phyloP scores from a whole-genome alignment of 2,113 vertebrate genomes.

The Asarcornis scutulata region DNA sequence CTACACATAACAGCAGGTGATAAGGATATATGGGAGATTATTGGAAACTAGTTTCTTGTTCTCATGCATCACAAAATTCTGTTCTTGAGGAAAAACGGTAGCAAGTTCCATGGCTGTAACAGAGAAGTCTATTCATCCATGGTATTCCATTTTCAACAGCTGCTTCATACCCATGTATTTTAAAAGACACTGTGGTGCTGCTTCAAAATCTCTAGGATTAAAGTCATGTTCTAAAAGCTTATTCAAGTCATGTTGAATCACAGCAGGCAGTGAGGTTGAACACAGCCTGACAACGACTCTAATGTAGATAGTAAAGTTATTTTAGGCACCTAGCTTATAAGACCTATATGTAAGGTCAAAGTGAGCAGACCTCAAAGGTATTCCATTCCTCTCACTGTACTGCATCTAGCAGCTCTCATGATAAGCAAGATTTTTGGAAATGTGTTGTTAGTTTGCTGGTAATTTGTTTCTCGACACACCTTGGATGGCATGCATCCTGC shows the following conservation, averaged over 20 bases:
- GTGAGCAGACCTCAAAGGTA: not conserved
- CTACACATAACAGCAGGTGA: not conserved
- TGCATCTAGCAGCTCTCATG: not conserved
- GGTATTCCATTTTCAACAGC: conserved; percentile 50
- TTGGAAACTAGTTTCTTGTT: not conserved
- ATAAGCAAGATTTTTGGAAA: not conserved
- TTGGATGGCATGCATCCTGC: not conserved
- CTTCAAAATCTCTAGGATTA: conserved; percentile 51
- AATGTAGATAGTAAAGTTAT: conserved; percentile 38
- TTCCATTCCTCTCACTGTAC: not conserved
- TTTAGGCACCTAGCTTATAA: conserved; percentile 14
- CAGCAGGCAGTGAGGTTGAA: conserved; percentile 13
- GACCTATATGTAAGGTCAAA: conserved; percentile 19
- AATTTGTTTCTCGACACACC: not conserved
- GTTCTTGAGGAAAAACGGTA: not conserved
- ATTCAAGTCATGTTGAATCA: conserved; percentile 29
- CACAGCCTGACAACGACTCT: not conserved
- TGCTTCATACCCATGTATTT: conserved; percentile 14
- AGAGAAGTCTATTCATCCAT: not conserved
- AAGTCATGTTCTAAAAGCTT: conserved; percentile 21
- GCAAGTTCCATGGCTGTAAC: not conserved
- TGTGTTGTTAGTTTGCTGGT: not conserved
- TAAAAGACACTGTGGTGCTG: not conserved
- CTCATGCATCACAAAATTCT: not conserved
- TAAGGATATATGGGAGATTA: not conserved